A percentile compares a stretch with the other conserved stretches of the same genome.
These are phyloP conservation scores for Brachionus koreanus DNA, from an alignment of 1,140 invertebrate species.

Conservation along the genomic window DNA sequence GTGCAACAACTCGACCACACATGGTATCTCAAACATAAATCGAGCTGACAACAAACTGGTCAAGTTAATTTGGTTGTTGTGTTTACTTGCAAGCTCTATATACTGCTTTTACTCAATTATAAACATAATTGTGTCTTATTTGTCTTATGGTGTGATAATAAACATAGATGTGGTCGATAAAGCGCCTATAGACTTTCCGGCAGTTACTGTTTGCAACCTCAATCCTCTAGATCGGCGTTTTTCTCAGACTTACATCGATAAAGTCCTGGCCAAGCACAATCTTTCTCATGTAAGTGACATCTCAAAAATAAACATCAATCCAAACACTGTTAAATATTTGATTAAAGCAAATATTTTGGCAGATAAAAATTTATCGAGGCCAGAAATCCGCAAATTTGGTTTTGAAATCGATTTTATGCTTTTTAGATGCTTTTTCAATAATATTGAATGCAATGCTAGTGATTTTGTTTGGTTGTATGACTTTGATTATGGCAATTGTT, in stretches of 20 bases:
- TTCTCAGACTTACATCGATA: slow-evolving; percentile 46
- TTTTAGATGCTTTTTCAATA: slow-evolving; percentile 45
- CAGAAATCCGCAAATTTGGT: neutral
- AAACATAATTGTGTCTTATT: neutral
- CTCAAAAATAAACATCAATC: slow-evolving; percentile 3
- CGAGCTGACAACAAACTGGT: slow-evolving; percentile 17
- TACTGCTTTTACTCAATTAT: slow-evolving; percentile 41
- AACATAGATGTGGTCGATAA: slow-evolving; percentile 34
- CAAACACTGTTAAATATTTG: slow-evolving; percentile 46
- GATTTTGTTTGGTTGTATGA: slow-evolving; percentile 44
- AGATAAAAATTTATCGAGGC: slow-evolving; percentile 13
- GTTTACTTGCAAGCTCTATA: neutral
- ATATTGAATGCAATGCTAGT: slow-evolving; percentile 44
- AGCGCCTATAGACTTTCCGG: slow-evolving; percentile 52
- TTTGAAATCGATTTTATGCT: slow-evolving; percentile 41
- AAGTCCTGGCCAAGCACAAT: slow-evolving; percentile 47
- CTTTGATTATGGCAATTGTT: slow-evolving; percentile 45
- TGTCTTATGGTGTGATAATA: slow-evolving; percentile 22
- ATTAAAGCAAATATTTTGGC: slow-evolving; percentile 31
- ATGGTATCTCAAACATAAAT: slow-evolving; percentile 6
- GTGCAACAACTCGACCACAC: slow-evolving; percentile 24
- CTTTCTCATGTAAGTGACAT: slow-evolving; percentile 30
- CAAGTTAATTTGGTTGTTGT: slow-evolving; percentile 28
- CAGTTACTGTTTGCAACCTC: slow-evolving; percentile 57
- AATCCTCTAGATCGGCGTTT: slow-evolving; percentile 50